Conservation (phyloP, 2,888 invertebrate species). For the Odontocolon sp. region DNA sequence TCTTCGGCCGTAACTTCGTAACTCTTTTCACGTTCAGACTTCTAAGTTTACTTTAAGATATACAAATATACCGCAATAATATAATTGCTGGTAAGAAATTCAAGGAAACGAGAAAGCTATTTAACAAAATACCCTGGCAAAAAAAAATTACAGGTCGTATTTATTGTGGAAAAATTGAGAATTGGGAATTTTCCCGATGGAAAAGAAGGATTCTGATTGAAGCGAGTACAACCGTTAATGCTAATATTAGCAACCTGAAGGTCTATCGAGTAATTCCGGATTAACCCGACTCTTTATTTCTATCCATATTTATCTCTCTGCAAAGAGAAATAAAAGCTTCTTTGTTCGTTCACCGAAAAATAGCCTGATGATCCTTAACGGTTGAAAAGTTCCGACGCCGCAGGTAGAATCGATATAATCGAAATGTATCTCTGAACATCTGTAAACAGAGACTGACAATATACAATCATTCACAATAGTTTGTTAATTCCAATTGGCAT, state of each 20-base stretch:
- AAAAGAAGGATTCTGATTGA: not conserved
- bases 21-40: conserved; percentile 16
- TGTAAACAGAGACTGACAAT: not conserved
- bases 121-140: no score
- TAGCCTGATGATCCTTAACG: conserved; percentile 8
- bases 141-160: not conserved
- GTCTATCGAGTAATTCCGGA: conserved; percentile 15
- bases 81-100: not conserved
- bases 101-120: not conserved
- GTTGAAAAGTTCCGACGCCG: not conserved
- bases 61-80: not conserved
- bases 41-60: not conserved
- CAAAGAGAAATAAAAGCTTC: not conserved
- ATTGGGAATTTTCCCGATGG: not conserved
- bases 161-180: not conserved
- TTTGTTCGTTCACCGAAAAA: conserved; percentile 14
- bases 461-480: conserved; percentile 3
- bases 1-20: not conserved
- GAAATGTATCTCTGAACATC: not conserved
- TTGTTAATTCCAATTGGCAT: not conserved
- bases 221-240: conserved; percentile 5
- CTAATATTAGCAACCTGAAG: not conserved
- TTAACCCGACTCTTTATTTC: conserved; percentile 4
- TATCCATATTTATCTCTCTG: not conserved
- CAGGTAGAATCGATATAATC: conserved; percentile 30